Conservation (phyloP, 2,113 vertebrate species). For the Indri indri region DNA sequence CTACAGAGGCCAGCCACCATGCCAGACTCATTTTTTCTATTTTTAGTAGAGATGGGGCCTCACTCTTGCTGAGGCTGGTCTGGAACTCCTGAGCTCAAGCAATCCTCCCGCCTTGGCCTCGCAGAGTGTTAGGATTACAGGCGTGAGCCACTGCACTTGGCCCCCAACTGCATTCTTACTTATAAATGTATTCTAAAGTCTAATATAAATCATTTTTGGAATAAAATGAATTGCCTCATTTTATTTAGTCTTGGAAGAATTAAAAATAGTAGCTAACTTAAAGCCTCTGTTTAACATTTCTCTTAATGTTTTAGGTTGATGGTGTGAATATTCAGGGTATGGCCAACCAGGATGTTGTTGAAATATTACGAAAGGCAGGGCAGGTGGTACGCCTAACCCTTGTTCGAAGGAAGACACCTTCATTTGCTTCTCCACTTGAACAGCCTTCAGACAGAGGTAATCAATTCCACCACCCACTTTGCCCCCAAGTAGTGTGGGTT, state of each 20-base stretch:
- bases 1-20: too few species aligned
- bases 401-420: constrained; percentile 84
- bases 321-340: constrained; percentile 92
- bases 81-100: too few species aligned
- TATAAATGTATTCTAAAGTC: neutral
- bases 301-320: constrained; percentile 86
- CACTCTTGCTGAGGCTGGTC: too few species aligned
- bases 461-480: neutral
- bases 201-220: neutral
- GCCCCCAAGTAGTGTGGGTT: neutral
- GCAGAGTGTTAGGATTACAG: too few species aligned
- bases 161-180: neutral
- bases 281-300: neutral
- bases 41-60: too few species aligned
- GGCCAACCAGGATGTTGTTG: constrained; percentile 94
- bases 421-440: constrained; percentile 67
- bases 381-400: constrained; percentile 90
- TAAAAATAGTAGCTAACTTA: neutral
- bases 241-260: neutral
- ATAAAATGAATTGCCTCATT: neutral
- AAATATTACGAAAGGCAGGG: constrained; percentile 90
- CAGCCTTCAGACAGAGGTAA: constrained; percentile 87
- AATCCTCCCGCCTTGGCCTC: too few species aligned
- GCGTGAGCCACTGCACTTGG: neutral
- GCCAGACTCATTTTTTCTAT: too few species aligned